Evolutionary conservation across 2,888 invertebrate genomes (phyloP), one percentile per base, ranked within the genome.

Genomic region (Pachycephus smyrnensis): DNA sequence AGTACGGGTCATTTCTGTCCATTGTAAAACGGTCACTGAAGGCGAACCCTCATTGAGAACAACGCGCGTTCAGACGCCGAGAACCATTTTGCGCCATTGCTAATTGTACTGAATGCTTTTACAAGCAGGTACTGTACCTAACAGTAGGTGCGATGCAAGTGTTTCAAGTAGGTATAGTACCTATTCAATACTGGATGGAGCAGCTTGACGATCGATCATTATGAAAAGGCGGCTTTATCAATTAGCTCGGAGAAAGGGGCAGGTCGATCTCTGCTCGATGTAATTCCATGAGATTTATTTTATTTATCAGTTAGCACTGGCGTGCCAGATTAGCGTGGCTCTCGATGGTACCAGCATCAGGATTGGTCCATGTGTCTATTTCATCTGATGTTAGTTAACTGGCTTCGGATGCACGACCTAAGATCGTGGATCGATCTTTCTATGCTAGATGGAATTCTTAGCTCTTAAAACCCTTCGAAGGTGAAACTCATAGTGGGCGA

Each of bases 401-500:
- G 55, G 9, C 55, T 55, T 55, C 9, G 23, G 55, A 1, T 9
- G 71, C 71, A 71, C 32, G 71, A 32, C 3, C 32, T 15, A 71
- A 3, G 71, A 71, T 55, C 75, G 73, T 32, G 33, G 76, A 71
- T 75, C 75, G 75, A 76, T 75, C 71, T 71, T 32, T 31, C 71
- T 71, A 31, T 23, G 71, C 71, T 12, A 31, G 71, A 23, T 31
- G 71, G 71, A 71, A 32, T 71, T 33, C 79, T 79, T 80, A 78
- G 80, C 76, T 80, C 80, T 80, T 81, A 78, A 83, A 83, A 80
- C 82, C 81, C 71, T 78, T 80, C 78, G 81, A 82, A 80, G 83
- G 80, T 81, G 81, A 82, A 81, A 83, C 30, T 30, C 36, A 73
- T 76, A 73, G 88, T 88, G 88, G 88, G 88, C 88, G 87, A 88